These are phyloP conservation scores for Morelia viridis DNA, from an alignment of 2,797 vertebrate species.

Conservation along the genomic window DNA sequence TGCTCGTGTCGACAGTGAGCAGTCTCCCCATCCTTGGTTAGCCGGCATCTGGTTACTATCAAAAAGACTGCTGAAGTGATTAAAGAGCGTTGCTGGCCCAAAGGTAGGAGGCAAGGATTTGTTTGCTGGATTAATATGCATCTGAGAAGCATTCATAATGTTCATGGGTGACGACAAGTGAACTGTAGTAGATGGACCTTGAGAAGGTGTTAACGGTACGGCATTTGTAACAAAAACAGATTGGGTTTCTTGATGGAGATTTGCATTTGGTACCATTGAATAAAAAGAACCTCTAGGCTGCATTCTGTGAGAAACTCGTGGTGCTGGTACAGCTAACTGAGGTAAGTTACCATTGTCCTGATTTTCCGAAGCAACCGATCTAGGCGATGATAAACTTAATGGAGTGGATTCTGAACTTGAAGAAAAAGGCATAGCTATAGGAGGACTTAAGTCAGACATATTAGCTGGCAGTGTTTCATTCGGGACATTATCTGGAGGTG, in stretches of 20 bases:
- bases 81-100: slow-evolving; percentile 91
- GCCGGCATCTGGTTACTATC: slow-evolving; percentile 92
- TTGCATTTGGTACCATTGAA: slow-evolving; percentile 82
- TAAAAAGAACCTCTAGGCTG: slow-evolving; percentile 92
- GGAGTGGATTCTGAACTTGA: slow-evolving; percentile 83
- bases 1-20: slow-evolving; percentile 87
- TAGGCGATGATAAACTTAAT: slow-evolving; percentile 78
- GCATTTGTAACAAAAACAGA: slow-evolving; percentile 87
- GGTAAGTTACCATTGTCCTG: slow-evolving; percentile 90
- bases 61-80: slow-evolving; percentile 97
- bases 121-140: slow-evolving; percentile 89
- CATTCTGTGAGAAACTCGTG: slow-evolving; percentile 92
- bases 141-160: slow-evolving; percentile 94
- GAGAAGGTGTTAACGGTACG: slow-evolving; percentile 83
- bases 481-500: slow-evolving; percentile 70
- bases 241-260: slow-evolving; percentile 84
- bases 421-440: slow-evolving; percentile 78
- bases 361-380: slow-evolving; percentile 79
- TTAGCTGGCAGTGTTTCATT: slow-evolving; percentile 74
- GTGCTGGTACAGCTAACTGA: slow-evolving; percentile 88
- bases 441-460: slow-evolving; percentile 70
- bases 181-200: slow-evolving; percentile 78
- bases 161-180: slow-evolving; percentile 89
- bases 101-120: slow-evolving; percentile 90
- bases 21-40: slow-evolving; percentile 95